A percentile compares a stretch with the other conserved stretches of the same genome.
Evolutionary conservation across 2,113 vertebrate species (phyloP).

Genomic region (Larimichthys crocea): DNA sequence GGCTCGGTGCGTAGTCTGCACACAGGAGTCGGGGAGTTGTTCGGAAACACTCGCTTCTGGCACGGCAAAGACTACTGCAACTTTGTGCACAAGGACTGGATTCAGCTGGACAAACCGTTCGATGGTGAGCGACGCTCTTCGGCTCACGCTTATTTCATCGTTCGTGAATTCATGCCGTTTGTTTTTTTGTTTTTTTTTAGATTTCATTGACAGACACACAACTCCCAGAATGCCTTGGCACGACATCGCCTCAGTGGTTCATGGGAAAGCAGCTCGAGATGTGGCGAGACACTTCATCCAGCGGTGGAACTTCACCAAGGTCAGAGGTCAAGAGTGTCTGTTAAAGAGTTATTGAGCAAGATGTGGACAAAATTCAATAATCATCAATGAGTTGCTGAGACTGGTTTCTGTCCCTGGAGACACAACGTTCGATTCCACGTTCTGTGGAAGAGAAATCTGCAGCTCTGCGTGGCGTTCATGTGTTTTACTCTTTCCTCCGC

Average conservation of each 20-base stretch:
- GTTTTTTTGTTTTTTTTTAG: constrained; percentile 60
- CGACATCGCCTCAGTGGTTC: constrained; percentile 92
- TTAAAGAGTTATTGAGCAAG: not conserved
- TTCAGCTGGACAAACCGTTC: constrained; percentile 97
- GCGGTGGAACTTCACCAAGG: constrained; percentile 99
- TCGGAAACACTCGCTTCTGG: constrained; percentile 96
- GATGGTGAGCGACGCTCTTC: constrained; percentile 85
- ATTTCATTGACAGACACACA: constrained; percentile 95
- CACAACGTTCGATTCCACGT: too few species aligned
- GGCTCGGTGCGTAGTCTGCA: constrained; percentile 84
- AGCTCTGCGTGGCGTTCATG: not conserved
- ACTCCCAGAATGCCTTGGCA: constrained; percentile 99
- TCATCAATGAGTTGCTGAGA: too few species aligned
- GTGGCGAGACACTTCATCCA: constrained; percentile 97
- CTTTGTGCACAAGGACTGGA: constrained; percentile 98
- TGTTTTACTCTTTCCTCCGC: not conserved
- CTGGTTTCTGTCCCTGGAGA: too few species aligned
- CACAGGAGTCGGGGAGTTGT: constrained; percentile 87
- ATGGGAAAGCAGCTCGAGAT: constrained; percentile 92
- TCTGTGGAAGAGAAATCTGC: too few species aligned
- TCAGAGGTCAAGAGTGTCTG: constrained; percentile 54
- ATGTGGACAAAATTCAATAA: too few species aligned
- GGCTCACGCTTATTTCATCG: too few species aligned
- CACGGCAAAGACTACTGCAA: constrained; percentile 99
- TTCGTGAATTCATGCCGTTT: not conserved